Evolutionary conservation across 2,113 vertebrate genomes (phyloP).

Genomic region (Lagenorhynchus albirostris): DNA sequence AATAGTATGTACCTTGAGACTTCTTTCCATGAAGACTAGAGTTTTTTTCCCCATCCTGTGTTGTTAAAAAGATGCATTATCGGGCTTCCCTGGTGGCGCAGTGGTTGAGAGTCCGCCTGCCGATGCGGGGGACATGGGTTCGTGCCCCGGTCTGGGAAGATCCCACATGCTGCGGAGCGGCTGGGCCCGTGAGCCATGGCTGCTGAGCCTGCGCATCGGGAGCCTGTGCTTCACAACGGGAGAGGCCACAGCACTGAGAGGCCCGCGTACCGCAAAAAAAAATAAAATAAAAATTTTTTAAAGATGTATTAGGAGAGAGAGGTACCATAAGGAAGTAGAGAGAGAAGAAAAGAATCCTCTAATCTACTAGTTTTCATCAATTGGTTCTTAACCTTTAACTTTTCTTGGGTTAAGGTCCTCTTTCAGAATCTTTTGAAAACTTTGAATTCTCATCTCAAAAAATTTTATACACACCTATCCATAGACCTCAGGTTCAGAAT

Average conservation of each 20-base stretch:
- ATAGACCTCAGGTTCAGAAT: neutral
- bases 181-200: too few relatives aligned
- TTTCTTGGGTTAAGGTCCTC: neutral
- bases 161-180: too few relatives aligned
- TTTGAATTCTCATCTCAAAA: neutral
- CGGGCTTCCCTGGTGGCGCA: too few relatives aligned
- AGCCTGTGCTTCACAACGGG: too few relatives aligned
- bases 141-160: too few relatives aligned
- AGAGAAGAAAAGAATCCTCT: neutral
- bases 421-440: slow-evolving; percentile 3
- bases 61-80: neutral
- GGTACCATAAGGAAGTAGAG: neutral
- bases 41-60: neutral
- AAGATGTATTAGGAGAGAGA: neutral
- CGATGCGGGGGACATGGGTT: too few relatives aligned
- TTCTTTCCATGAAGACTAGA: neutral
- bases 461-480: neutral
- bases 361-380: neutral
- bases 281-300: neutral
- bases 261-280: too few relatives aligned
- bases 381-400: neutral
- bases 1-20: neutral
- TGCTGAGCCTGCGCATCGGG: too few relatives aligned
- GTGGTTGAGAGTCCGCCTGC: too few relatives aligned
- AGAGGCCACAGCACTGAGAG: too few relatives aligned